A percentile compares a stretch with the other conserved stretches of the same genome.
These are phyloP conservation scores for Brachylomia viminalis DNA, from an alignment of 2,888 invertebrate species.

Conservation along the genomic window DNA sequence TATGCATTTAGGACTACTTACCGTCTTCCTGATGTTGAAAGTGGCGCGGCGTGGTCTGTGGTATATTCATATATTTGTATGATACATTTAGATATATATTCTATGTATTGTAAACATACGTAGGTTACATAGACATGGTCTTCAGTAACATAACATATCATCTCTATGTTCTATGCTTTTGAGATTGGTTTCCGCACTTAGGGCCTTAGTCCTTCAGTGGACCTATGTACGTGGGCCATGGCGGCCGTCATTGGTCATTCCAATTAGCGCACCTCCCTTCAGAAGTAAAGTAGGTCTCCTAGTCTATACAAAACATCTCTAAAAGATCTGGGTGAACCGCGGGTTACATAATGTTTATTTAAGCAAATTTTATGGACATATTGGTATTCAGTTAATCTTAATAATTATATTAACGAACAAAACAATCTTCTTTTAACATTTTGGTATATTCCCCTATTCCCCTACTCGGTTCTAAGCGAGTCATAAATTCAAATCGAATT, in stretches of 20 bases:
- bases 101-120: not conserved
- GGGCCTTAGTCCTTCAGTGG: not conserved
- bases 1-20: not conserved
- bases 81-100: too few relatives aligned
- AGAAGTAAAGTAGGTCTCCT: not conserved
- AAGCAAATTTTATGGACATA: too few relatives aligned
- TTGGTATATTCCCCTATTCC: too few relatives aligned
- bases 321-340: not conserved
- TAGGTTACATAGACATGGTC: not conserved
- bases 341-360: too few relatives aligned
- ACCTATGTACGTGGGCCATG: not conserved
- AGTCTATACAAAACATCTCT: not conserved
- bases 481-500: too few relatives aligned
- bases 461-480: too few relatives aligned
- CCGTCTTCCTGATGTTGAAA: not conserved
- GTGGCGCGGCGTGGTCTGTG: not conserved
- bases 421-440: too few relatives aligned
- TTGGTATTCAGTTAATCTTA: too few relatives aligned
- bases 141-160: not conserved
- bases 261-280: too few relatives aligned
- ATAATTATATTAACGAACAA: too few relatives aligned
- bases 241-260: not conserved
- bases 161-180: not conserved
- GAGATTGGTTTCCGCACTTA: not conserved
- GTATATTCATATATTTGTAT: too few relatives aligned